Evolutionary conservation across 2,797 vertebrate species (phyloP), one percentile per base, ranked within the genome.

Genomic region (Melanotaenia maccullochi): DNA sequence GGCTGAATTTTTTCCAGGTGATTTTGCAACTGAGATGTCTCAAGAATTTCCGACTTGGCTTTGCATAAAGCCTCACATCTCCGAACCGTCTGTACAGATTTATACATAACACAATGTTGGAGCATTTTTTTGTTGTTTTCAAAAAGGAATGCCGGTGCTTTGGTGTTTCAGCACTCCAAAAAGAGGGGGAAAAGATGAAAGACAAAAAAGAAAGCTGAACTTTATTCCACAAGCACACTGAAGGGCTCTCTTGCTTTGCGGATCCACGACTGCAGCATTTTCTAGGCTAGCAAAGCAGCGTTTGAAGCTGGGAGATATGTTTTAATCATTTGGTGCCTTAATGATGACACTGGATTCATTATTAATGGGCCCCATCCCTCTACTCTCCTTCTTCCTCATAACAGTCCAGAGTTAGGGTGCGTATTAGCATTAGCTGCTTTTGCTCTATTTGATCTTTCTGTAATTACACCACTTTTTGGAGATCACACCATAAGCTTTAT

Each of bases 331-430:
- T 86, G 83, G 85, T 87, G 94, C 90, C 85, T 91, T 96, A 95
- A 96, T 96, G 94, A 95, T 94, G 96, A 97, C 95, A 96, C 92
- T 92, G 76, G 87, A 96, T 97, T 90, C 92, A 97, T 97, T 97
- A 97, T 97, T 97, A 94, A 97, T 96, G 93, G 78, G 81, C 85
- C 90, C 82, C 74, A 79, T 87, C 92, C 73, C 85, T 85, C 72
- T 20, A 60, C 85, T 79, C 81, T 78, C 78, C 78, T 86, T 81
- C 82, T 85, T 90, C 85, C 86, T 84, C 93, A 75, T 64, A 89
- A 82, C 78, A 85, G 84, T 75, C 79, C 80, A 4, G 64, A 75
- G 68, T 28, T 20, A 68, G 76, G 75, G 78, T 32, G 59, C 93
- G 93, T 93, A 95, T 95, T 95, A 95, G 87, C 90, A 89, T 85